These are phyloP conservation scores for Monomorium pharaonis DNA, from an alignment of 1,140 invertebrate genomes.

Conservation along the genomic window DNA sequence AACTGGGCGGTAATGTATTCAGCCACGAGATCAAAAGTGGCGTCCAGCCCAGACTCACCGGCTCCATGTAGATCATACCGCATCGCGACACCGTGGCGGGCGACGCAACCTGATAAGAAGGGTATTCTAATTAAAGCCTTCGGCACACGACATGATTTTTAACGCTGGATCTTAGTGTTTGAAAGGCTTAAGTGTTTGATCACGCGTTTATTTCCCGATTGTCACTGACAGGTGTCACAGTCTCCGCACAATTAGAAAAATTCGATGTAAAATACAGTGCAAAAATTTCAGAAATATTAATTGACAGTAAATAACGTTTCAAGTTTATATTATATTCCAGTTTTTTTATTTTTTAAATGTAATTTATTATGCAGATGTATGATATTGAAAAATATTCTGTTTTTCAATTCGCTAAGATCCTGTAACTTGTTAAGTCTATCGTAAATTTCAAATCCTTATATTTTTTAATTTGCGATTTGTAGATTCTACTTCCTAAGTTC, in stretches of 20 bases:
- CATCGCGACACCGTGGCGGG: conserved; percentile 95
- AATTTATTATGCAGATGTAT: too few species aligned
- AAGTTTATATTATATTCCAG: neutral
- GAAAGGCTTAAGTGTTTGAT: too few species aligned
- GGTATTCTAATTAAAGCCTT: neutral
- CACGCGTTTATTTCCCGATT: neutral
- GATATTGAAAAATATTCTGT: too few species aligned
- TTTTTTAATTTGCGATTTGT: neutral
- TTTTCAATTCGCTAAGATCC: too few species aligned
- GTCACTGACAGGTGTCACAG: neutral
- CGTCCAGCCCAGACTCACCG: conserved; percentile 94
- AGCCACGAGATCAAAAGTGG: conserved; percentile 95
- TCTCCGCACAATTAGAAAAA: neutral
- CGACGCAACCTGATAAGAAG: conserved; percentile 89
- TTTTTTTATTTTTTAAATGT: neutral
- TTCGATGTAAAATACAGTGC: neutral
- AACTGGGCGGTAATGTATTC: conserved; percentile 89
- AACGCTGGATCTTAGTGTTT: too few species aligned
- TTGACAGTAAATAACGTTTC: neutral
- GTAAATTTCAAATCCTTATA: neutral
- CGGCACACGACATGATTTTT: too few species aligned
- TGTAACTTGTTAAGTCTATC: too few species aligned
- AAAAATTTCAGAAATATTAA: neutral
- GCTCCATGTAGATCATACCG: conserved; percentile 99
- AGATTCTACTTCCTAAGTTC: neutral